These are phyloP conservation scores for Ctenoplectra terminalis DNA, from an alignment of 1,140 invertebrate genomes.

Conservation along the genomic window DNA sequence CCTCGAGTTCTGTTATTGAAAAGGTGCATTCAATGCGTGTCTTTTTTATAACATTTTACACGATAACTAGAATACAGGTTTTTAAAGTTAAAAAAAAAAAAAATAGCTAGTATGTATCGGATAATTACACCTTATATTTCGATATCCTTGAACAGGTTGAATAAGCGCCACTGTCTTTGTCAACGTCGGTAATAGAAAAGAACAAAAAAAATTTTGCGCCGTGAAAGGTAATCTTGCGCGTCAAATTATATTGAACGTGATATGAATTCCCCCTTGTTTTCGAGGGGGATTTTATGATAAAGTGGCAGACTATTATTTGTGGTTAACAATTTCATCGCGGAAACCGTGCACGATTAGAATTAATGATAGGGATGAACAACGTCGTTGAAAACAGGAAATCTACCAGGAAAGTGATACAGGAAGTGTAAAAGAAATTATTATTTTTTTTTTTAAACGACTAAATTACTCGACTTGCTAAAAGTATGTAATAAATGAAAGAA, in stretches of 20 bases:
- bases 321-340: slow-evolving; percentile 9
- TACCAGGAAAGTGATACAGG: not conserved
- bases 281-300: not conserved
- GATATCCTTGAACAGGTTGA: not conserved
- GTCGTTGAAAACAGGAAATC: slow-evolving; percentile 8
- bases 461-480: not conserved
- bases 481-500: not conserved
- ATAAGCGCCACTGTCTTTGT: slow-evolving; percentile 31
- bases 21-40: not conserved
- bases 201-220: not conserved
- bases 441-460: not conserved
- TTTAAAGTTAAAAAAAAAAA: not conserved
- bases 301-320: not conserved
- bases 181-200: not conserved
- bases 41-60: not conserved
- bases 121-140: not conserved
- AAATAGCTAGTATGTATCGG: not conserved
- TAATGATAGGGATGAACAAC: not conserved
- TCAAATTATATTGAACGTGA: slow-evolving; percentile 12
- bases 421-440: not conserved
- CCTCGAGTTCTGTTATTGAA: not conserved
- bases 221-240: not conserved
- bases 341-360: slow-evolving; percentile 46
- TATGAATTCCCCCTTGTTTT: not conserved
- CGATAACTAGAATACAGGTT: not conserved